Percentiles rank a stretch among this genome's conserved stretches.
Conservation (phyloP, 2,797 vertebrate genomes). For the Glyptemys insculpta region DNA sequence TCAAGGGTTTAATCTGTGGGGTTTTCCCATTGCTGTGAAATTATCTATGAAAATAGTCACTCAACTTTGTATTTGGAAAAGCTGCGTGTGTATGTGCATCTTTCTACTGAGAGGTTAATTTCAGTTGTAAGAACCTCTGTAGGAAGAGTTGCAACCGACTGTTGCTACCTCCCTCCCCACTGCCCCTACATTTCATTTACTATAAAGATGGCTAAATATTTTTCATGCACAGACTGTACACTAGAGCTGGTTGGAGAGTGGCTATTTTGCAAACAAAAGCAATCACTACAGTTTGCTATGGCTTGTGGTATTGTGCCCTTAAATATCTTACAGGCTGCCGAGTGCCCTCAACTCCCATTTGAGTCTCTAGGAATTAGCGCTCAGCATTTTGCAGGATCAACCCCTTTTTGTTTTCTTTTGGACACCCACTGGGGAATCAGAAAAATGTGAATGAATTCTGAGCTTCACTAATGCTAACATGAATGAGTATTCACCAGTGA, state of each 20-base stretch:
- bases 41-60: slow-evolving; percentile 45
- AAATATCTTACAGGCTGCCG: neutral
- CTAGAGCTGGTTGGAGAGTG: neutral
- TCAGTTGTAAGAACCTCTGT: neutral
- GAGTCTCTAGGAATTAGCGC: too few relatives aligned
- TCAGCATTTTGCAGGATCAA: too few relatives aligned
- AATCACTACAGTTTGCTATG: neutral
- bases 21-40: slow-evolving; percentile 60
- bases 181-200: neutral
- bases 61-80: slow-evolving; percentile 18
- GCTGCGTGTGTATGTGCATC: neutral
- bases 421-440: too few relatives aligned
- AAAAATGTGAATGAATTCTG: too few relatives aligned
- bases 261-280: neutral
- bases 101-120: neutral
- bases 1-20: slow-evolving; percentile 18
- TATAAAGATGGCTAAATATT: neutral
- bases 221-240: neutral
- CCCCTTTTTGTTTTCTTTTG: too few relatives aligned
- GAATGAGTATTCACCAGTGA: neutral
- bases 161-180: neutral
- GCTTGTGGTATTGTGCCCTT: neutral
- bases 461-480: too few relatives aligned
- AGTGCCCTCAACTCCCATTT: neutral
- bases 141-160: neutral